phyloP scores from a whole-genome alignment of 92 coral and sea anemone species.

The Porites cylindrica region DNA sequence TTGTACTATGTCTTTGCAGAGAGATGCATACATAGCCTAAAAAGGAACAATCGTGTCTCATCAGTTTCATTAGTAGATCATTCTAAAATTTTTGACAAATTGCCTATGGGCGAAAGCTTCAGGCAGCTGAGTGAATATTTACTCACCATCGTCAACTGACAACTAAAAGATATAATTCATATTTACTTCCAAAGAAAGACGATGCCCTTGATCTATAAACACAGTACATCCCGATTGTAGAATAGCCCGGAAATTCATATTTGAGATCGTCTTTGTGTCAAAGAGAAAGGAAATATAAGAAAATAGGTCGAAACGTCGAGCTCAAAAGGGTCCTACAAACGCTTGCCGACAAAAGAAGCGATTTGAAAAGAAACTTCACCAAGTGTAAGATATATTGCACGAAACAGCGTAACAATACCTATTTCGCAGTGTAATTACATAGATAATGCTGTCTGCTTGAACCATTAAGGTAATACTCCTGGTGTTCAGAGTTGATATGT shows the following conservation, averaged over 20 bases:
- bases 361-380: background rate
- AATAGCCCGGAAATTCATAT: background rate
- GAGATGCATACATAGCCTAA: background rate
- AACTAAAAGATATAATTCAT: background rate
- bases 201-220: background rate
- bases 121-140: conserved; percentile 11
- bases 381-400: background rate
- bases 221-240: background rate
- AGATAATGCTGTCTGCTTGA: background rate
- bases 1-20: too few relatives aligned
- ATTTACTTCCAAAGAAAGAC: background rate
- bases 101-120: background rate
- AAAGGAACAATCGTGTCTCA: background rate
- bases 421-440: background rate
- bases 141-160: background rate
- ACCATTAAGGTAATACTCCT: background rate
- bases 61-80: background rate
- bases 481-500: background rate
- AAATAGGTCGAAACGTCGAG: background rate
- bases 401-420: background rate
- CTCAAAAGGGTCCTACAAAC: background rate
- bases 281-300: background rate
- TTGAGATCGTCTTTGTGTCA: background rate
- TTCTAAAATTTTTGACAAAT: background rate
- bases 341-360: conserved; percentile 3